Base-by-base conservation (phyloP, 2,113 vertebrate species). In the Indicator maculatus region DNA sequence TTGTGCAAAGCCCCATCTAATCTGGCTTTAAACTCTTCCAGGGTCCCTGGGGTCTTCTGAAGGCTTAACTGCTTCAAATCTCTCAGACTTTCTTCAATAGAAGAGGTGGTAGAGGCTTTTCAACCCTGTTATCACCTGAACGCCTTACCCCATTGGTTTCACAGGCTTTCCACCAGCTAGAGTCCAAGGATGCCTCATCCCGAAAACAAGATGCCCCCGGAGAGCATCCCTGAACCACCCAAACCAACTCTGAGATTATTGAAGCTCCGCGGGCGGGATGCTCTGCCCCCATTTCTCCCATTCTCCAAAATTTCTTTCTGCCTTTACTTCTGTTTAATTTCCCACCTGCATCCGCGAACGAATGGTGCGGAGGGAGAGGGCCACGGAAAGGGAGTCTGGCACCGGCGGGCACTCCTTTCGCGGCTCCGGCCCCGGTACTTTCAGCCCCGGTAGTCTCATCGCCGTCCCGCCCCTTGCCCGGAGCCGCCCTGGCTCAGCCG, bases 161-260 rank as follows among this genome's bases (percentile, higher is more conserved):
- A 2, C 50, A 11, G 44, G 9, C 20, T 72, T 80, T 33, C n/a
- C 44, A 23, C 12, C 7, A 44, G 27, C 59, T 47, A 19, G 38
- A 6, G 3, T 44, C n/a, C 33, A 26, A 26, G 18, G 26, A 16
- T 12, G 11, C 31, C 19, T 72, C 27, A 33, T 2, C 38, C 55
- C 36, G 19, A 10, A 52, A 33, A n/a, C 39, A 4, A 44, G 12
- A 21, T 4, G 5, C 24, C 11, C 18, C 39, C 30, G 5, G 8
- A 27, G 18, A 45, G 36, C 11, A 41, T 9, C 30, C 26, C 21
- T 2, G 19, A 12, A 5, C 44, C 63, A 58, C 53, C 28, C 59
- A 6, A 33, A 58, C 7, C 5, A 13, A 3, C 17, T 2, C 28
- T 1, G 41, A 27, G 4, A 15, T 12, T 4, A 8, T 0, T 1